phyloP scores from a whole-genome alignment of 2,113 vertebrate species.

The Chrysemys picta region DNA sequence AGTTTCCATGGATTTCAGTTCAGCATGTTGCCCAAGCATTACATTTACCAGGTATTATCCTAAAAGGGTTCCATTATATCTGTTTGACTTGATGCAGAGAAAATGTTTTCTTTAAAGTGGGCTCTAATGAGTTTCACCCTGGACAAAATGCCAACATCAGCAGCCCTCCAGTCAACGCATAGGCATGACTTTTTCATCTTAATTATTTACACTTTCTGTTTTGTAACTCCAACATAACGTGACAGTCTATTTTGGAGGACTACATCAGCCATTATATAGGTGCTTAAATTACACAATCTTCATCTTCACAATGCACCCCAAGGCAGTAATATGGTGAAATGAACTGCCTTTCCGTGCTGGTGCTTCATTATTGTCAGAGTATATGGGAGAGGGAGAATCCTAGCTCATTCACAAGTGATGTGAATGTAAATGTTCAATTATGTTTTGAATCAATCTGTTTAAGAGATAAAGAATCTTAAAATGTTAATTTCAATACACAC shows the following conservation, averaged over 20 bases:
- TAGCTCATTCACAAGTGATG: not conserved
- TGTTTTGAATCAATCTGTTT: not conserved
- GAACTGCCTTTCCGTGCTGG: not conserved
- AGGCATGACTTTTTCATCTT: not conserved
- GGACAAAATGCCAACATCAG: not conserved
- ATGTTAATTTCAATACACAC: not conserved
- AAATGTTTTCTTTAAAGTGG: not conserved
- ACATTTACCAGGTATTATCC: not conserved
- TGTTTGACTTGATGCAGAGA: not conserved
- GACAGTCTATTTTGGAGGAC: not conserved
- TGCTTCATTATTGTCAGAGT: not conserved
- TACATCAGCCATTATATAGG: not conserved
- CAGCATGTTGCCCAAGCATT: not conserved
- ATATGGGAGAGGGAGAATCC: not conserved
- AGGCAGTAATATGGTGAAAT: not conserved
- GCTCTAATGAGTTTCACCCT: not conserved
- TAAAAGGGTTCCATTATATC: not conserved
- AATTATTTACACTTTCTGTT: not conserved
- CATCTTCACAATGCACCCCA: not conserved
- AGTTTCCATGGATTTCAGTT: not conserved
- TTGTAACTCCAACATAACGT: not conserved
- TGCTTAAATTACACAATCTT: conserved; percentile 1
- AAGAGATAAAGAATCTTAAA: conserved; percentile 18
- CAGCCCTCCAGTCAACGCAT: not conserved
- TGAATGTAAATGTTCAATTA: conserved; percentile 3